Conservation (phyloP, 2,113 vertebrate genomes). For the Sterna hirundo region DNA sequence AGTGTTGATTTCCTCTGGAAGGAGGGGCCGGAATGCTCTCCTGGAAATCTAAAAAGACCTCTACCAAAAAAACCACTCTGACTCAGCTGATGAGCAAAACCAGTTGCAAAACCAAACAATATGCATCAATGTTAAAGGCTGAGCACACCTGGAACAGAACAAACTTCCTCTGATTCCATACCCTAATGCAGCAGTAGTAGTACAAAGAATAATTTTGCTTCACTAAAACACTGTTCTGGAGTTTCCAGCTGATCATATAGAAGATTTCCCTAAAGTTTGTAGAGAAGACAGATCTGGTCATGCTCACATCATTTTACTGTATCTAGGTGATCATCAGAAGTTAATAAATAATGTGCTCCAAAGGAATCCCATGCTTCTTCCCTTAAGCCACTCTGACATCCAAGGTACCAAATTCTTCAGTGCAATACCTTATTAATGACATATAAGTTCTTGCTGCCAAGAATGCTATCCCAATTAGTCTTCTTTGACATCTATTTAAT, state of each 20-base stretch:
- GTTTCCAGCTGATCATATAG: background rate
- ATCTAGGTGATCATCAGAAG: background rate
- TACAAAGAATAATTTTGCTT: background rate
- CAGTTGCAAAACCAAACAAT: background rate
- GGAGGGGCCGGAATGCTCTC: background rate
- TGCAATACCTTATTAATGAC: background rate
- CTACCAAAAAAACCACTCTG: background rate
- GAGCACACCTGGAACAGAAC: background rate
- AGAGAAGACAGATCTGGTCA: background rate
- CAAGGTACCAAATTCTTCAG: background rate
- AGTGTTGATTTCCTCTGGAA: background rate
- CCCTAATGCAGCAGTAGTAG: background rate
- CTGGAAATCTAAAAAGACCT: background rate
- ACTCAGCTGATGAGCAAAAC: background rate
- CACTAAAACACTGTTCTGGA: background rate
- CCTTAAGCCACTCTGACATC: background rate
- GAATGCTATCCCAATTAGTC: background rate
- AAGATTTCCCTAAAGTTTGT: background rate
- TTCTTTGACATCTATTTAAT: background rate
- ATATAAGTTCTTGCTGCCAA: background rate
- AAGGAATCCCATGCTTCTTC: background rate
- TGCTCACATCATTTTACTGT: background rate
- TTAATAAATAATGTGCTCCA: background rate
- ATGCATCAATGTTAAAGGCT: rapidly evolving
- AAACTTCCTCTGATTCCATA: background rate